Conservation (phyloP, 2,113 vertebrate genomes). For the Alethe diademata region DNA sequence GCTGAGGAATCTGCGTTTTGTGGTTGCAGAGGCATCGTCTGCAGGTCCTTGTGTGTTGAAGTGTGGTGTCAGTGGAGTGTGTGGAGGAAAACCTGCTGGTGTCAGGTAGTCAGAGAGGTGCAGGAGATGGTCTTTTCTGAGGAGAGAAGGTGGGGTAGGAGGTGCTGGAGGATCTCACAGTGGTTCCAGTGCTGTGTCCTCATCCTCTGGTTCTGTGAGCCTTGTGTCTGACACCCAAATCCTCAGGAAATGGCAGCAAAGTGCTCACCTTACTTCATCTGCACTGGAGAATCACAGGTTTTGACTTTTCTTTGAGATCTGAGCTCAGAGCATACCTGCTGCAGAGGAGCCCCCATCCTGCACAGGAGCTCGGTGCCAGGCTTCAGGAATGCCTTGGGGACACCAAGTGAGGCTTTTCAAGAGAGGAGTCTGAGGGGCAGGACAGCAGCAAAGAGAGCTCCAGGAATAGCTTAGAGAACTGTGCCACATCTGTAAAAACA, state of each 20-base stretch:
- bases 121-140: not conserved
- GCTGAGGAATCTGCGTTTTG: not conserved
- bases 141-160: not conserved
- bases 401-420: not conserved
- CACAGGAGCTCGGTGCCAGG: rapidly evolving
- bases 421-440: not conserved
- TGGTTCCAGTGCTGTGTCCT: not conserved
- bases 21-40: not conserved
- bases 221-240: not conserved
- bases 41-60: not conserved
- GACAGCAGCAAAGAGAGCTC: not conserved
- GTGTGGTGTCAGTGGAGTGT: not conserved
- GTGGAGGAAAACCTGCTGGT: not conserved
- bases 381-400: not conserved
- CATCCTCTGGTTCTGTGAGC: not conserved
- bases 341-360: not conserved
- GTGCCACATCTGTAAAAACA: not conserved
- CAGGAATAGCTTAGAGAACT: not conserved
- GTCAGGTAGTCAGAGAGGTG: not conserved
- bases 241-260: not conserved
- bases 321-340: not conserved
- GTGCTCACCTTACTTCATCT: not conserved
- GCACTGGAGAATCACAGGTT: not conserved
- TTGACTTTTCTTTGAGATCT: not conserved
- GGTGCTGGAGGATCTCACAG: not conserved